These are phyloP conservation scores for Macroramphosus scolopax DNA, from an alignment of 2,797 vertebrate genomes.

Conservation along the genomic window DNA sequence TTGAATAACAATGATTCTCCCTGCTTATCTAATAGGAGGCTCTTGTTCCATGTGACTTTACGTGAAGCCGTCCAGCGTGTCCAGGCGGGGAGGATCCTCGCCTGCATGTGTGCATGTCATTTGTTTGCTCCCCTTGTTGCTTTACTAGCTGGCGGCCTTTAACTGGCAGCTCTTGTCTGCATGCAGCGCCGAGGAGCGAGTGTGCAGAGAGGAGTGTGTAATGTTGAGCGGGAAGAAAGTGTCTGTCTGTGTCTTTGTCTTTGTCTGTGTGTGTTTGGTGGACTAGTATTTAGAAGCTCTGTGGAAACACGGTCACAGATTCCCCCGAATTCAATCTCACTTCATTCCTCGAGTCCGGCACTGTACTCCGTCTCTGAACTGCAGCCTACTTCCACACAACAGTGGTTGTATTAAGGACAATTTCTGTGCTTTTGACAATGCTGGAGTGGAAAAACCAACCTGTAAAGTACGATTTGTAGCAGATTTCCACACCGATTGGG, in stretches of 20 bases:
- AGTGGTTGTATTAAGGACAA: slow-evolving; percentile 18
- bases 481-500: no score
- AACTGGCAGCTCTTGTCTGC: no score
- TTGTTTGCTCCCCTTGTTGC: slow-evolving; percentile 32
- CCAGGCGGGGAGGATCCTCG: not conserved
- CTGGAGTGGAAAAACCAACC: slow-evolving; percentile 1
- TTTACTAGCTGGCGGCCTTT: no score
- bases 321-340: slow-evolving; percentile 35
- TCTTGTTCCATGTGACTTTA: slow-evolving; percentile 22
- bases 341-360: slow-evolving; percentile 23
- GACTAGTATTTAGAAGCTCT: no score
- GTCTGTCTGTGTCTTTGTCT: no score
- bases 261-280: no score
- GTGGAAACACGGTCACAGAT: slow-evolving; percentile 39
- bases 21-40: slow-evolving; percentile 14
- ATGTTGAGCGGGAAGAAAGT: no score
- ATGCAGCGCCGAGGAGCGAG: no score
- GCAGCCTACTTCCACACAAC: slow-evolving; percentile 14
- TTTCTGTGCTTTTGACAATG: slow-evolving; percentile 2
- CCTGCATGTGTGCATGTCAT: slow-evolving; percentile 11
- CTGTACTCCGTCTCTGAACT: slow-evolving; percentile 1
- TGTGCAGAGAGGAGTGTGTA: no score
- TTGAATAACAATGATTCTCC: slow-evolving; percentile 1
- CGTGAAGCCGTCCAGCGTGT: no score
- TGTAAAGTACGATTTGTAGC: no score